These are phyloP conservation scores for Nasua narica DNA, from an alignment of 2,797 vertebrate genomes.

Conservation along the genomic window DNA sequence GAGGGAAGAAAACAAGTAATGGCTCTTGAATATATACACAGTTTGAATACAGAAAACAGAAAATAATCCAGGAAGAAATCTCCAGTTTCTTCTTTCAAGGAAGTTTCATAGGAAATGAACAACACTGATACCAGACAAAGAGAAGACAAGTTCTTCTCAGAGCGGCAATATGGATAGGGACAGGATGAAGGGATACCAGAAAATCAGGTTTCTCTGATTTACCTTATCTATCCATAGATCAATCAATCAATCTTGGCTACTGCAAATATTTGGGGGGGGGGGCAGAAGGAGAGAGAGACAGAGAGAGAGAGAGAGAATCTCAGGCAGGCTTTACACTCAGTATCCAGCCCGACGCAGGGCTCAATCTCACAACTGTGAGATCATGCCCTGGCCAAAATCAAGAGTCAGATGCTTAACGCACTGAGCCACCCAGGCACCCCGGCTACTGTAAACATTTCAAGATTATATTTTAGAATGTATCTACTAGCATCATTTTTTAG, in stretches of 20 bases:
- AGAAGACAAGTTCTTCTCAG: background rate
- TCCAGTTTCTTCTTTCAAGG: background rate
- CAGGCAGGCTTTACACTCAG: background rate
- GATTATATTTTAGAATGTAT: constrained; percentile 11
- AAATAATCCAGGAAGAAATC: background rate
- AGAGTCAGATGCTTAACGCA: background rate
- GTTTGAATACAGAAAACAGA: constrained; percentile 18
- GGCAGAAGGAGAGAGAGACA: background rate
- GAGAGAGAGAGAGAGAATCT: background rate
- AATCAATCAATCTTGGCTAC: background rate
- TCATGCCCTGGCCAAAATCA: background rate
- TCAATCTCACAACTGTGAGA: background rate
- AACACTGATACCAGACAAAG: background rate
- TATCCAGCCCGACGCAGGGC: background rate
- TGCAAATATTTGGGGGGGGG: background rate
- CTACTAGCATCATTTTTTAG: background rate
- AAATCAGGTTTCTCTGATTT: background rate
- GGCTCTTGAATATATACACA: background rate
- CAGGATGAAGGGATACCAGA: background rate
- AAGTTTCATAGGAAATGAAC: background rate
- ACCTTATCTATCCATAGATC: background rate
- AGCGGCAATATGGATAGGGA: background rate
- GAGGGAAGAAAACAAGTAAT: background rate
- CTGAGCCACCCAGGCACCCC: background rate
- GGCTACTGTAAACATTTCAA: background rate